Conservation (phyloP, 2,797 vertebrate genomes). For the Gymnoscopelus microlampas region DNA sequence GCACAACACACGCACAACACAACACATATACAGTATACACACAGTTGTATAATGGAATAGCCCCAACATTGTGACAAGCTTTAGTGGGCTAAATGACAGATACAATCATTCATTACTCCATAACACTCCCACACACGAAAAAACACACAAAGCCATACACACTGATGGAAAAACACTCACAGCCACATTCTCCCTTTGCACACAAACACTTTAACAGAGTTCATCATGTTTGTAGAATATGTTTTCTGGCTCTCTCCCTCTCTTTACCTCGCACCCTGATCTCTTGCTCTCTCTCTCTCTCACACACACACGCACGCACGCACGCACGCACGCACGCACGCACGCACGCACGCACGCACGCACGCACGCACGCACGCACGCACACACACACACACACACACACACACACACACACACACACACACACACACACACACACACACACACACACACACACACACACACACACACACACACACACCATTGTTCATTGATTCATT, state of each 20-base stretch:
- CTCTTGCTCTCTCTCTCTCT: too few species aligned
- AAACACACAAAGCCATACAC: slow-evolving; percentile 17
- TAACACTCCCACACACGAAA: slow-evolving; percentile 24
- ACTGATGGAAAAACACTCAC: slow-evolving; percentile 17
- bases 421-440: neutral
- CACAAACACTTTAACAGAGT: neutral
- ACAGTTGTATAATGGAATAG: neutral
- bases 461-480: slow-evolving; percentile 28
- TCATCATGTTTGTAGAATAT: too few species aligned
- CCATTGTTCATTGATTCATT: slow-evolving; percentile 69
- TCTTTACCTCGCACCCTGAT: too few species aligned
- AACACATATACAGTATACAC: neutral
- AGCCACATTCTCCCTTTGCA: slow-evolving; percentile 8
- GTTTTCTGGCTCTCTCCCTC: too few species aligned
- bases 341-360: slow-evolving; percentile 1
- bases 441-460: neutral
- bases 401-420: slow-evolving; percentile 2
- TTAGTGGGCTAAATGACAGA: slow-evolving; percentile 59
- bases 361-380: slow-evolving; percentile 16
- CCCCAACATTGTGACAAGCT: slow-evolving; percentile 18
- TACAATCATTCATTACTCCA: slow-evolving; percentile 48
- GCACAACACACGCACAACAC: slow-evolving; percentile 17
- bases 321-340: slow-evolving; percentile 20
- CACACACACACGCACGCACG: neutral
- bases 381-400: slow-evolving; percentile 7